Evolutionary conservation across 2,797 vertebrate species (phyloP), one percentile per base, ranked within the genome.

Genomic region (Trachurus trachurus): DNA sequence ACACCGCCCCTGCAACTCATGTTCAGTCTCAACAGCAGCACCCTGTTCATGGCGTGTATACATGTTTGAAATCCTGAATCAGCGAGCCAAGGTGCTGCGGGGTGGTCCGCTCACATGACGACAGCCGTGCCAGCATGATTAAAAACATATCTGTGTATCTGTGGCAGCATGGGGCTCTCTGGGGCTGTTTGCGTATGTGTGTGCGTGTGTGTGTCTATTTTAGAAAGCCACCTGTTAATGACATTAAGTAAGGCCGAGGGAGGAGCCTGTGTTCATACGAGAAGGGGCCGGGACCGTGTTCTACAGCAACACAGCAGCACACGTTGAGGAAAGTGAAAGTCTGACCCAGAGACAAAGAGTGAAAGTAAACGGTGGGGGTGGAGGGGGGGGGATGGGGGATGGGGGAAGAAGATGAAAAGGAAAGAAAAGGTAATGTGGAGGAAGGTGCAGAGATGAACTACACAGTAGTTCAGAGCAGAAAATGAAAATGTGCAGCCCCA

Each of bases 151-250:
- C 84, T 85, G 76, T 85, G 76, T 74, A 58, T 82, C 81, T 85
- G 70, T 75, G 54, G 80, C 66, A 37, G 76, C 66, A 79, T 79
- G 26, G 50, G 62, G 31, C 31, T 34, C 31, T 34, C 31, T 34
- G 31, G 31, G 31, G 31, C 62, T 67, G 70, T 69, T 69, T 61
- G 37, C 63, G 68, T 54, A 72, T 26, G 26, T 26, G 26, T 26
- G 26, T 57, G 54, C 31, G 31, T 83, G 81, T 57, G 78, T 39
- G 85, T 19, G 76, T 79, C 95, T 96, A 96, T 96, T 96, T 96
- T 90, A 34, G 93, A 95, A 92, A 86, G 84, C 88, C 95, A 96
- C 95, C 95, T 96, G 95, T 95, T 96, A 96, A 96, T 94, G 94
- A 95, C 93, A 94, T 96, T 93, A 95, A 93, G 88, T 91, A 74